Evolutionary conservation across 2,797 vertebrate genomes (phyloP), one percentile per base, ranked within the genome.

Genomic region (Ataeniobius toweri): DNA sequence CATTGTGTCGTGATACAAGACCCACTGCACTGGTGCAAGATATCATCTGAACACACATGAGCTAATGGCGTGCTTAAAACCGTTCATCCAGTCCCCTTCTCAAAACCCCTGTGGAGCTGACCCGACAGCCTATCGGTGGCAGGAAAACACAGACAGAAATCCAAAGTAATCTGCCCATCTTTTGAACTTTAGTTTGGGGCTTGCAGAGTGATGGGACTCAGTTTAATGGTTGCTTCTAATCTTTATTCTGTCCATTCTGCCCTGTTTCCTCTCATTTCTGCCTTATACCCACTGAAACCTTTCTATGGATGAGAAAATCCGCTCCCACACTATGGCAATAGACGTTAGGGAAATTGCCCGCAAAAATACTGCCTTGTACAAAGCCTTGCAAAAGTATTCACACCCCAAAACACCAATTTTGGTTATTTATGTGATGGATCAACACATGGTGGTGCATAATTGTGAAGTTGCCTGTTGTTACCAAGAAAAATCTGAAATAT

Each of bases 221-320:
- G 63, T 86, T 80, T 92, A 87, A 85, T 86, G 82, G 83, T 79
- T 26, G 36, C 71, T 80, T 89, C 77, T 90, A 91, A 91, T 91
- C 85, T 89, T 65, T 82, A 84, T 86, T 78, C 79, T 83, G 86
- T 84, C 82, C 85, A 78, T 82, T 83, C 31, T 82, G 81, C 74
- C 84, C 84, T n/a, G 67, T 73, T 81, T 69, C 77, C 78, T 74
- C 83, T 87, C 86, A 82, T 88, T 76, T 88, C 84, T 78, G 75
- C 82, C 89, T 83, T 59, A 83, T 56, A 77, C 77, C 73, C 80
- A 83, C 86, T 88, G 82, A 88, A 85, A 84, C 76, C 67, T 71
- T 69, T 75, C 75, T 77, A 70, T 75, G 83, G 89, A 91, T 93
- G 89, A 91, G 76, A 74, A 86, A 59, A 85, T 68, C 39, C 22